Conservation (phyloP, 2,113 vertebrate genomes). For the Glareola pratincola region DNA sequence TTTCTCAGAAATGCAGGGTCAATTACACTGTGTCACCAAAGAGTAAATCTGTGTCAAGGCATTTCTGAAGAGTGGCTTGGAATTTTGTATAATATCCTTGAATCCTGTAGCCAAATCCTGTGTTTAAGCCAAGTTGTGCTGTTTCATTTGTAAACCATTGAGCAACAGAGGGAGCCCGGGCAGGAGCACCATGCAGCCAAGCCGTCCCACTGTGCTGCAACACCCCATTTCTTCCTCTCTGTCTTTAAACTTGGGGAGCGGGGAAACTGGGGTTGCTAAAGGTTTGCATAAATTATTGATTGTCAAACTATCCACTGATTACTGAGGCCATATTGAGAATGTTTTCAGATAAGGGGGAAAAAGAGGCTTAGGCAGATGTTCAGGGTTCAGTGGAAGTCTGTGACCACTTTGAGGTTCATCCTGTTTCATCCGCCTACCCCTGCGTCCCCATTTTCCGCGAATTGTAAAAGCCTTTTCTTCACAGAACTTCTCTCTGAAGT, state of each 20-base stretch:
- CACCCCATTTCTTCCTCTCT: not conserved
- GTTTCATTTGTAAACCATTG: not conserved
- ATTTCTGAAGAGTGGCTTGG: not conserved
- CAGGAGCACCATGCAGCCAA: not conserved
- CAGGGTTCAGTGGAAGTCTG: not conserved
- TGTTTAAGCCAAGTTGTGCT: not conserved
- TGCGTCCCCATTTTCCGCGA: accelerated
- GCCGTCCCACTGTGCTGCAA: accelerated
- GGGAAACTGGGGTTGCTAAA: not conserved
- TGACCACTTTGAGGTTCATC: not conserved
- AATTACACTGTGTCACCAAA: not conserved
- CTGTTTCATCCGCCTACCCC: not conserved
- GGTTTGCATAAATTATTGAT: not conserved
- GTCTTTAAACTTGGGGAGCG: not conserved
- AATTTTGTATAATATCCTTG: not conserved
- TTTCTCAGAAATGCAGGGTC: not conserved
- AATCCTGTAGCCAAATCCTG: not conserved
- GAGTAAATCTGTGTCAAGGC: not conserved
- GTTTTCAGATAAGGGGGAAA: not conserved
- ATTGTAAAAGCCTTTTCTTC: not conserved
- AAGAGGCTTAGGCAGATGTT: not conserved
- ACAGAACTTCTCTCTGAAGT: not conserved
- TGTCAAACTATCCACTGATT: not conserved
- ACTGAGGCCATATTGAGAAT: not conserved
- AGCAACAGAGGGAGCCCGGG: not conserved